A percentile compares a stretch with the other conserved stretches of the same genome.
These are phyloP conservation scores for Metaphire vulgaris DNA, from an alignment of 1,140 invertebrate genomes.

Conservation along the genomic window DNA sequence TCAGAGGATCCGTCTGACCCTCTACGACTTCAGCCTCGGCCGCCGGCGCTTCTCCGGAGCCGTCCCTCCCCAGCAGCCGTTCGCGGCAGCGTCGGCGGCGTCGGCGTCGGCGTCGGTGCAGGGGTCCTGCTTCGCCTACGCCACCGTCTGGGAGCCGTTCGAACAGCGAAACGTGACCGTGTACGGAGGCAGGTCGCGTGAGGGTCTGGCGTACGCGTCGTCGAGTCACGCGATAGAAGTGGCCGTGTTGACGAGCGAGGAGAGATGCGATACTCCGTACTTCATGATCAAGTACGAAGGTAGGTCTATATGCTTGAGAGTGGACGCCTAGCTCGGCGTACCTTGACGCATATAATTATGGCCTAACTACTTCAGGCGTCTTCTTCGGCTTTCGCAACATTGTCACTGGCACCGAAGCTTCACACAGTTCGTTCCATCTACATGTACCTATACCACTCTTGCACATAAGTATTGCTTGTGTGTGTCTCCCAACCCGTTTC, in stretches of 20 bases:
- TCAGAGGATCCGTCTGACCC: constrained; percentile 1
- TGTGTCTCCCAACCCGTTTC: too few relatives aligned
- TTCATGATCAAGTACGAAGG: background rate
- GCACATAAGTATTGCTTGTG: too few relatives aligned
- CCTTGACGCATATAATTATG: too few relatives aligned
- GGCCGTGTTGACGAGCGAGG: background rate
- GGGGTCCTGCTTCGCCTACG: constrained; percentile 9
- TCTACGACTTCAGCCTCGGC: constrained; percentile 3
- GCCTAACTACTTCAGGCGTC: too few relatives aligned
- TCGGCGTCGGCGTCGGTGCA: background rate
- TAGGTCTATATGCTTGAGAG: too few relatives aligned
- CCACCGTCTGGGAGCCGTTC: constrained; percentile 7
- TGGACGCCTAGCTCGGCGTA: too few relatives aligned
- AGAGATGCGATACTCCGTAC: background rate
- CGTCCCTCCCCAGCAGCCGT: too few relatives aligned
- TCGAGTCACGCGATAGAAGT: background rate
- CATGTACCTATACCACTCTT: too few relatives aligned
- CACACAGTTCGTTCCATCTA: too few relatives aligned
- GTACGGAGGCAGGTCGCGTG: constrained; percentile 11
- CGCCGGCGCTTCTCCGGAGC: background rate
- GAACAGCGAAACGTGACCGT: constrained; percentile 8
- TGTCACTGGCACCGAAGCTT: too few relatives aligned
- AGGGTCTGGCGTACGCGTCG: background rate
- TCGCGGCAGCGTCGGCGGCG: background rate
- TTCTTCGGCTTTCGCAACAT: too few relatives aligned